Evolutionary conservation across 1,140 invertebrate species (phyloP).

Genomic region (Calycopis cecrops): DNA sequence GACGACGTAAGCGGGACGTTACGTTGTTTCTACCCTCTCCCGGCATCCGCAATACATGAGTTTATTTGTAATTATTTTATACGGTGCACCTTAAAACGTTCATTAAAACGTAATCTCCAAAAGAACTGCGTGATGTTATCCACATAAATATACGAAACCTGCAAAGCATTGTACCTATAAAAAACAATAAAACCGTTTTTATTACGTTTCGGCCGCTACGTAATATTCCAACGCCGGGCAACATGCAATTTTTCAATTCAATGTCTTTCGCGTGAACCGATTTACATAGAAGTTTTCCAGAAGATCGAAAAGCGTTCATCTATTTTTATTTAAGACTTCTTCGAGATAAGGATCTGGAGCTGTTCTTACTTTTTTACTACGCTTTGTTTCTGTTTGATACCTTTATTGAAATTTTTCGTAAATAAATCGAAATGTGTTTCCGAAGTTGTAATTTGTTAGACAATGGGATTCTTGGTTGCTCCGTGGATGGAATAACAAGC

Average conservation of each 20-base stretch:
- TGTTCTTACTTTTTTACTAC: neutral
- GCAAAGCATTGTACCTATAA: too few species aligned
- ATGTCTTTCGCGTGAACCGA: constrained; percentile 28
- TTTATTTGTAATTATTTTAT: too few species aligned
- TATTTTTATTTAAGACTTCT: constrained; percentile 2
- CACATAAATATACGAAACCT: neutral
- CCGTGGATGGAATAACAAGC: too few species aligned
- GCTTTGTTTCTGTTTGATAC: neutral
- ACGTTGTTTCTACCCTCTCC: too few species aligned
- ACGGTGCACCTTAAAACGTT: too few species aligned
- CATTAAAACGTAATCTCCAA: too few species aligned
- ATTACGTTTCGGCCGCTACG: constrained; percentile 15
- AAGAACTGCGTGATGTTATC: too few species aligned
- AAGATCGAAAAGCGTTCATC: constrained; percentile 17
- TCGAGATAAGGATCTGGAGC: neutral
- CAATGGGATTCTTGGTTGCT: too few species aligned
- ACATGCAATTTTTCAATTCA: constrained; percentile 28
- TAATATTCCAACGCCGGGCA: constrained; percentile 27
- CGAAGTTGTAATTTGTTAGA: too few species aligned
- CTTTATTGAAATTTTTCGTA: neutral
- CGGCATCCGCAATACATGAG: too few species aligned
- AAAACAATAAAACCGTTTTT: neutral
- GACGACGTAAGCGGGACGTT: too few species aligned
- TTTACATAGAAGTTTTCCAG: constrained; percentile 22
- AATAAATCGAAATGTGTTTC: too few species aligned